These are phyloP conservation scores for Calidris pugnax DNA, from an alignment of 2,113 vertebrate species.

Conservation along the genomic window DNA sequence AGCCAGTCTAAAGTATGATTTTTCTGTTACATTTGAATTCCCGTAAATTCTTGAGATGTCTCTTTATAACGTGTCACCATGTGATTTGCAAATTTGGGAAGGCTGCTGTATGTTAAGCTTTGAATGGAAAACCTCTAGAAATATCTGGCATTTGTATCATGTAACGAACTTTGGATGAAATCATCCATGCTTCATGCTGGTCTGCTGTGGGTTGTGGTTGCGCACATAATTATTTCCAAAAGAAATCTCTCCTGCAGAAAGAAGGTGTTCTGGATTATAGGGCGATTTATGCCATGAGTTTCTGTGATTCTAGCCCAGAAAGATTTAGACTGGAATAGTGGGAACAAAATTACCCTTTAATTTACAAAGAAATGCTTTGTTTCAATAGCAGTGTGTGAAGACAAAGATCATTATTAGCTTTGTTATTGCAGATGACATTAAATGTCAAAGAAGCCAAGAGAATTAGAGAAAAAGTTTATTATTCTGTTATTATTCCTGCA, in stretches of 20 bases:
- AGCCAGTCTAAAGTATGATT: neutral
- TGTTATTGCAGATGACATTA: conserved; percentile 43
- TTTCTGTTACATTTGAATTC: neutral
- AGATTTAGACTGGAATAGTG: neutral
- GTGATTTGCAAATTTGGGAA: neutral
- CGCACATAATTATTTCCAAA: neutral
- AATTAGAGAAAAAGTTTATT: conserved; percentile 23
- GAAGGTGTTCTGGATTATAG: conserved; percentile 6
- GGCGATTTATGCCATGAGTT: neutral
- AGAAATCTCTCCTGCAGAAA: neutral
- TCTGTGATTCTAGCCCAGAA: neutral
- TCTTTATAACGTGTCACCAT: neutral
- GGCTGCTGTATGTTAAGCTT: neutral
- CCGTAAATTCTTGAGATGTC: conserved; percentile 3
- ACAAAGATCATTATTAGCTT: conserved; percentile 25
- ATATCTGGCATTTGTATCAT: neutral
- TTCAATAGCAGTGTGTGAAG: conserved; percentile 33
- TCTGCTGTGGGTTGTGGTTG: neutral
- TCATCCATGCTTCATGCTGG: neutral
- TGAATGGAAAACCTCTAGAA: neutral
- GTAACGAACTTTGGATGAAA: neutral
- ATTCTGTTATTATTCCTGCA: conserved; percentile 22
- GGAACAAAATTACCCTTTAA: conserved; percentile 18
- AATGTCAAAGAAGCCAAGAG: conserved; percentile 37
- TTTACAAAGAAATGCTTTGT: conserved; percentile 29